These are phyloP conservation scores for Acinonyx jubatus DNA, from an alignment of 2,113 vertebrate genomes.

Conservation along the genomic window DNA sequence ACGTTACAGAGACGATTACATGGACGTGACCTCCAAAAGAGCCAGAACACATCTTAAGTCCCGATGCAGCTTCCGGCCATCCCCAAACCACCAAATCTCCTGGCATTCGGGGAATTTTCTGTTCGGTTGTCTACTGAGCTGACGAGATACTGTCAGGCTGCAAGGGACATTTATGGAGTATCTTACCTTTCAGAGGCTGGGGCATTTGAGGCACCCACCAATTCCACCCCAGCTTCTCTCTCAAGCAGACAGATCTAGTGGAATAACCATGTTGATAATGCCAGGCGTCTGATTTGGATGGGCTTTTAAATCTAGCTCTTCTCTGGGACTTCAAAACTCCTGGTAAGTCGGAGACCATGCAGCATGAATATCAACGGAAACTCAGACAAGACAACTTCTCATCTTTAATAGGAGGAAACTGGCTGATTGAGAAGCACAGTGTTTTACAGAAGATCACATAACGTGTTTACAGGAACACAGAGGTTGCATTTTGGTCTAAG, in stretches of 20 bases:
- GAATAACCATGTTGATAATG: neutral
- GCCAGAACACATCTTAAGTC: neutral
- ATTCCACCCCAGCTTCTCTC: neutral
- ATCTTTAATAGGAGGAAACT: neutral
- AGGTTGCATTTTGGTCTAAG: neutral
- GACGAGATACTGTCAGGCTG: neutral
- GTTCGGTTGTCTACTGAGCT: neutral
- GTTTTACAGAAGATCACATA: neutral
- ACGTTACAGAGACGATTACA: neutral
- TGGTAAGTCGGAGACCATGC: neutral
- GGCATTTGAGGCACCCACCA: neutral
- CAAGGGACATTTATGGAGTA: neutral
- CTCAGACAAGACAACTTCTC: neutral
- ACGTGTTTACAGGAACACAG: neutral
- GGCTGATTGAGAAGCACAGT: neutral
- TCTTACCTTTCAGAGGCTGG: neutral
- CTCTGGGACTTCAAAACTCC: neutral
- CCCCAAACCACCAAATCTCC: neutral
- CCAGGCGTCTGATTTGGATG: neutral
- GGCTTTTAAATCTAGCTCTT: neutral
- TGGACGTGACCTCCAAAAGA: neutral
- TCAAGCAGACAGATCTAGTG: neutral
- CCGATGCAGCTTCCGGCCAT: neutral
- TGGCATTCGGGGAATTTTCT: neutral
- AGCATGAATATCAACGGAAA: neutral